These are phyloP conservation scores for Malurus cyaneus DNA, from an alignment of 2,113 vertebrate genomes.

Conservation along the genomic window DNA sequence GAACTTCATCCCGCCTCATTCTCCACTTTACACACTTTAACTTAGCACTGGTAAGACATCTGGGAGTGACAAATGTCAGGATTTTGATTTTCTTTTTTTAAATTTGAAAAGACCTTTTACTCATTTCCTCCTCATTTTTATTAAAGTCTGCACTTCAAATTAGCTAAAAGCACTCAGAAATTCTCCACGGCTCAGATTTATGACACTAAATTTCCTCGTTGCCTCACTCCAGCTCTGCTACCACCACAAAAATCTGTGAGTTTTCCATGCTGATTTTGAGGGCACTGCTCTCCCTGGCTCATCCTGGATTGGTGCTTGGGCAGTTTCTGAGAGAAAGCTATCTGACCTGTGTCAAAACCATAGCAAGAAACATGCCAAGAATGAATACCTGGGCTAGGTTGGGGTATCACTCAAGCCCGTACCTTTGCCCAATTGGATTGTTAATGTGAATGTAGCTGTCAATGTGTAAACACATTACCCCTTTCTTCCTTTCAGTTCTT, in stretches of 20 bases:
- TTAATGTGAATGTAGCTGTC: neutral
- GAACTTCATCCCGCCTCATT: neutral
- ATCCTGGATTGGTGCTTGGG: neutral
- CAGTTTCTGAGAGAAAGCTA: neutral
- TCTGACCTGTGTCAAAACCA: neutral
- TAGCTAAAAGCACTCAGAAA: neutral
- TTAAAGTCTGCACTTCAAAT: neutral
- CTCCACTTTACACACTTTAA: neutral
- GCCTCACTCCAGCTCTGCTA: neutral
- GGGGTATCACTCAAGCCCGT: neutral
- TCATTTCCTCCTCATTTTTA: neutral
- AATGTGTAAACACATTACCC: neutral
- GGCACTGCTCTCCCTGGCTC: neutral
- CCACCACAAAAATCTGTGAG: neutral
- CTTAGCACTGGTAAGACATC: fast-evolving
- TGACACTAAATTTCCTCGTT: neutral
- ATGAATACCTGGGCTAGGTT: neutral
- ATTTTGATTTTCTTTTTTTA: neutral
- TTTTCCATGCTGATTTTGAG: neutral
- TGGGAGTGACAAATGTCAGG: neutral
- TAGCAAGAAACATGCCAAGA: neutral
- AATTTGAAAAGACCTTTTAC: neutral
- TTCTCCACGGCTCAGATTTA: neutral
- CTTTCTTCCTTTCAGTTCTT: neutral
- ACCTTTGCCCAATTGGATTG: neutral